Percentiles rank a stretch among this genome's conserved stretches.
phyloP scores from a whole-genome alignment of 1,140 invertebrate genomes.

The Amphibalanus amphitrite region DNA sequence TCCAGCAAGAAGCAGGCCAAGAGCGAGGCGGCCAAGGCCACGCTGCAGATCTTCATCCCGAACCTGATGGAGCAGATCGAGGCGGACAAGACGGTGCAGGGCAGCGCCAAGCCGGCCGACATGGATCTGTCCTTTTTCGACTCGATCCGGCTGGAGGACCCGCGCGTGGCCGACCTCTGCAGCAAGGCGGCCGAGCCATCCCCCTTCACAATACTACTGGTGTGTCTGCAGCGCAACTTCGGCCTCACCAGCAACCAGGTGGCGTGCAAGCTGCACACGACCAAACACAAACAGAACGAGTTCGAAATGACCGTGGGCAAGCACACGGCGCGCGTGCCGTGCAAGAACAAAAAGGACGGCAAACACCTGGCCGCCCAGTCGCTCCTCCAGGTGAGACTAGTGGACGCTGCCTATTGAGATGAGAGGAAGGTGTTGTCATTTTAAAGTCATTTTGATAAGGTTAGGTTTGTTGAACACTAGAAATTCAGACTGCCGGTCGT shows the following conservation, averaged over 20 bases:
- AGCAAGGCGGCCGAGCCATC: slow-evolving; percentile 85
- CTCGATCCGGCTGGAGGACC: slow-evolving; percentile 81
- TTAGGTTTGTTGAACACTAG: no score
- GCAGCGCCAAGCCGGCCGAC: slow-evolving; percentile 24
- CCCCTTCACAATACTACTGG: slow-evolving; percentile 79
- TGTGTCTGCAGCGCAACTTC: slow-evolving; percentile 78
- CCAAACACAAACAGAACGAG: slow-evolving; percentile 83
- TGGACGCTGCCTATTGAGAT: no score
- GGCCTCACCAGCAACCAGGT: slow-evolving; percentile 76
- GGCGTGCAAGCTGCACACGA: slow-evolving; percentile 65
- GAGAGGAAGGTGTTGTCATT: no score
- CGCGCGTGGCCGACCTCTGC: slow-evolving; percentile 80
- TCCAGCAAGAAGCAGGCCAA: slow-evolving; percentile 92
- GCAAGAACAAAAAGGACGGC: slow-evolving; percentile 93
- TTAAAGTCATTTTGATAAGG: no score
- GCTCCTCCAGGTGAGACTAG: slow-evolving; percentile 58
- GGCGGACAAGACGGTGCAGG: slow-evolving; percentile 19
- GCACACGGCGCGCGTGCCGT: slow-evolving; percentile 67
- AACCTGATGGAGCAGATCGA: slow-evolving; percentile 57
- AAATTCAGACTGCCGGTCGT: no score
- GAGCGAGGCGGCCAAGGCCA: slow-evolving; percentile 69
- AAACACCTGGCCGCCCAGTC: slow-evolving; percentile 90
- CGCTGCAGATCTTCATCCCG: slow-evolving; percentile 82
- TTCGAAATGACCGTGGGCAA: slow-evolving; percentile 88
- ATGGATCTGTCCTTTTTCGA: slow-evolving; percentile 71